These are phyloP conservation scores for Smithornis capensis DNA, from an alignment of 2,113 vertebrate genomes.

Conservation along the genomic window DNA sequence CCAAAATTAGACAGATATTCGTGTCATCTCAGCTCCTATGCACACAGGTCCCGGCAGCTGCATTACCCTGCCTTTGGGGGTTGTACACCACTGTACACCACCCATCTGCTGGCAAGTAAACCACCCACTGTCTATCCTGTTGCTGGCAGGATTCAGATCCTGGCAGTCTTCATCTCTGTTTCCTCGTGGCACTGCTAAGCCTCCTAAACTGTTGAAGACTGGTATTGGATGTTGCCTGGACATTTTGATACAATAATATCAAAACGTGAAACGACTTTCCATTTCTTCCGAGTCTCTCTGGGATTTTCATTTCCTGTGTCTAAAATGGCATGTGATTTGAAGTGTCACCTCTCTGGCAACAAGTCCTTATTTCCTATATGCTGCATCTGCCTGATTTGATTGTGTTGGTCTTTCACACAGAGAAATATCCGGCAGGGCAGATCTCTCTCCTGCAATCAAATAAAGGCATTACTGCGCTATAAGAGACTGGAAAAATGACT, in stretches of 20 bases:
- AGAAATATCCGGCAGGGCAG: not conserved
- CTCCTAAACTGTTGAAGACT: not conserved
- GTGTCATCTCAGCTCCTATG: not conserved
- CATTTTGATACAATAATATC: not conserved
- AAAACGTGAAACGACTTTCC: not conserved
- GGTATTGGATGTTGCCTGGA: not conserved
- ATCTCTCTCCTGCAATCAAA: not conserved
- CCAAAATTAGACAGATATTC: not conserved
- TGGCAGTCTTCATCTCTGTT: not conserved
- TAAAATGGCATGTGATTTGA: not conserved
- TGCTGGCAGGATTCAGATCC: not conserved
- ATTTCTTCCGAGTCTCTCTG: not conserved
- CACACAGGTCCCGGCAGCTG: not conserved
- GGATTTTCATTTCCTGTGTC: not conserved
- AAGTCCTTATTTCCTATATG: constrained; percentile 3
- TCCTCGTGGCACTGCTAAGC: not conserved
- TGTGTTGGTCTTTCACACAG: not conserved
- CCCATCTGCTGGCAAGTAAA: not conserved
- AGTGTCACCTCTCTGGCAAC: not conserved
- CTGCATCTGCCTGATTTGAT: not conserved
- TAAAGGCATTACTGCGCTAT: not conserved
- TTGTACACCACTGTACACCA: rapidly evolving
- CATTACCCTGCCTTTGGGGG: not conserved
- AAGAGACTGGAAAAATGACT: not conserved
- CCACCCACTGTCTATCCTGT: not conserved